Conservation (phyloP, 1,140 invertebrate genomes). For the Drosophila ohnishii region DNA sequence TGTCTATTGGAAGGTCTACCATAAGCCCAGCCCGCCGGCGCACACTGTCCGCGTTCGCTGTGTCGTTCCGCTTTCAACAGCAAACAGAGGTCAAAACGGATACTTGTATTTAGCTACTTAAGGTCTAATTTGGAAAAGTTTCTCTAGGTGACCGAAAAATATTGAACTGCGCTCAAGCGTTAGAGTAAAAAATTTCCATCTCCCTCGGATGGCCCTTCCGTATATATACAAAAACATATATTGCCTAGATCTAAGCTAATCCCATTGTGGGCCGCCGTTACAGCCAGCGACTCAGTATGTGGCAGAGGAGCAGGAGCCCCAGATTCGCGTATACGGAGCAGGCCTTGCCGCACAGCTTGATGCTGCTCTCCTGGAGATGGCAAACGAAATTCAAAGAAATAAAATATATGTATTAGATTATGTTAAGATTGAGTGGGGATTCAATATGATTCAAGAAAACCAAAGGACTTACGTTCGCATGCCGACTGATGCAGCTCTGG, state of each 20-base stretch:
- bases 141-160: slow-evolving; percentile 52
- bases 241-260: slow-evolving; percentile 59
- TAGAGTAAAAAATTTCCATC: slow-evolving; percentile 66
- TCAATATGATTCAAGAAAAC: not conserved
- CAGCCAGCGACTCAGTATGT: slow-evolving; percentile 64
- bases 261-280: slow-evolving; percentile 47
- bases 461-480: slow-evolving; percentile 86
- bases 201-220: slow-evolving; percentile 16
- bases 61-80: slow-evolving; percentile 37
- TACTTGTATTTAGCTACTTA: slow-evolving; percentile 56
- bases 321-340: slow-evolving; percentile 61
- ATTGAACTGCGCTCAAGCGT: slow-evolving; percentile 67
- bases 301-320: slow-evolving; percentile 57
- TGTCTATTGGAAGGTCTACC: slow-evolving; percentile 69
- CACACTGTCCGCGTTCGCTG: slow-evolving; percentile 61
- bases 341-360: slow-evolving; percentile 68
- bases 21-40: slow-evolving; percentile 47
- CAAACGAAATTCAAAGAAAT: not conserved
- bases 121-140: slow-evolving; percentile 63
- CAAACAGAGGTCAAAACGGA: slow-evolving; percentile 42
- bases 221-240: slow-evolving; percentile 68
- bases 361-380: slow-evolving; percentile 59
- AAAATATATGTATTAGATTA: not conserved
- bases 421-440: not conserved
- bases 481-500: slow-evolving; percentile 87